Conservation (phyloP, 2,113 vertebrate species). For the Muscicapa adusta region DNA sequence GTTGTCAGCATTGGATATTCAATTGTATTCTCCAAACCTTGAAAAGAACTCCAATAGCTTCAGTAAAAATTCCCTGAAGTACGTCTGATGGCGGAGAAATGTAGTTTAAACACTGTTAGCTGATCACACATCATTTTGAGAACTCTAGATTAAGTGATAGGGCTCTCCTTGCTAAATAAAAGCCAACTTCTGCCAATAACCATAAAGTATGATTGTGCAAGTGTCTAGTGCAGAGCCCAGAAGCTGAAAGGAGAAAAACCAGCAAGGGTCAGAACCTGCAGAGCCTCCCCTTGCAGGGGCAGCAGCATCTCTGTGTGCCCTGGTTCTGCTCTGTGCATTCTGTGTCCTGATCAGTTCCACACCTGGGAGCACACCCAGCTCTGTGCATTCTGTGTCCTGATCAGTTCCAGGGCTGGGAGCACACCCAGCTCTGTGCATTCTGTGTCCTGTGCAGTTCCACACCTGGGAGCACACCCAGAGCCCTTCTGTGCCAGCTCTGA, state of each 20-base stretch:
- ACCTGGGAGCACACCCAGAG: not conserved
- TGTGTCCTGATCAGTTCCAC: no score
- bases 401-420: accelerated
- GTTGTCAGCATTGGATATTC: not conserved
- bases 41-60: not conserved
- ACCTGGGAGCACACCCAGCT: no score
- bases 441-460: no score
- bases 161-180: not conserved
- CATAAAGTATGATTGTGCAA: not conserved
- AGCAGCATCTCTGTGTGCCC: no score
- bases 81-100: not conserved
- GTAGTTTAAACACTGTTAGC: not conserved
- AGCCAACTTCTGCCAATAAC: not conserved
- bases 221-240: not conserved
- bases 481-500: accelerated
- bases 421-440: not conserved
- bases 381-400: no score
- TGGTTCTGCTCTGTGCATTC: no score
- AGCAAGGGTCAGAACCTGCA: not conserved
- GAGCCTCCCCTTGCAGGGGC: no score
- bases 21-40: not conserved
- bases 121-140: not conserved
- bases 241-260: not conserved
- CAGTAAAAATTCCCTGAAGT: not conserved
- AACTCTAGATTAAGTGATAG: not conserved